A percentile compares a stretch with the other conserved stretches of the same genome.
Conservation (phyloP, 2,888 invertebrate genomes). For the Drosophila antonietae region DNA sequence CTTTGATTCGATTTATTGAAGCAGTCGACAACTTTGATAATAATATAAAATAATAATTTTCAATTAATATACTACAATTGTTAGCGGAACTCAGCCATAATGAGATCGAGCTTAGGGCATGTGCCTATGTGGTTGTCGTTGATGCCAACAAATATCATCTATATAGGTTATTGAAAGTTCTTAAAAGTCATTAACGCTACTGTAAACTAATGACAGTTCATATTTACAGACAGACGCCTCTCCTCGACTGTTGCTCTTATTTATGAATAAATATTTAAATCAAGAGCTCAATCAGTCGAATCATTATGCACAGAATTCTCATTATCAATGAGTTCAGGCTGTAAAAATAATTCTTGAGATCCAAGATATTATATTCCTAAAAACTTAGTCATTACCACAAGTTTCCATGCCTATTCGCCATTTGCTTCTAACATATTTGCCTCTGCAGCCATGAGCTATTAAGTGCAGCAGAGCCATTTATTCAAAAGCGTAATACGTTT, state of each 20-base stretch:
- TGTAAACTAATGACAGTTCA: no score
- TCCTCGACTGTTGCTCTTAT: no score
- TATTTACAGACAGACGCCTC: no score
- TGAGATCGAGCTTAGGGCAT: no score
- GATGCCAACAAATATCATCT: background rate
- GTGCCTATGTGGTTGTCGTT: no score
- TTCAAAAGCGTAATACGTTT: conserved; percentile 56
- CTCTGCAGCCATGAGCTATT: conserved; percentile 55
- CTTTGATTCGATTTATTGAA: background rate
- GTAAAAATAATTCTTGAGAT: background rate
- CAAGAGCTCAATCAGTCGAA: no score
- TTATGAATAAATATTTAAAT: no score
- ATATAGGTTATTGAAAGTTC: background rate
- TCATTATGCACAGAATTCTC: background rate
- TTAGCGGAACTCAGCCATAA: background rate
- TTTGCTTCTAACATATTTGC: conserved; percentile 22
- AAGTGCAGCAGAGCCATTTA: conserved; percentile 67
- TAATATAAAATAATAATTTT: background rate
- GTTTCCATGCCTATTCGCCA: conserved; percentile 41
- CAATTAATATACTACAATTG: background rate
- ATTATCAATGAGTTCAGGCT: background rate
- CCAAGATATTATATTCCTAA: background rate
- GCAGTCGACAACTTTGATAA: background rate
- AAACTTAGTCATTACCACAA: background rate
- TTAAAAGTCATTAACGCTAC: no score